phyloP scores from a whole-genome alignment of 1,140 invertebrate species.

The Eueides isabella region DNA sequence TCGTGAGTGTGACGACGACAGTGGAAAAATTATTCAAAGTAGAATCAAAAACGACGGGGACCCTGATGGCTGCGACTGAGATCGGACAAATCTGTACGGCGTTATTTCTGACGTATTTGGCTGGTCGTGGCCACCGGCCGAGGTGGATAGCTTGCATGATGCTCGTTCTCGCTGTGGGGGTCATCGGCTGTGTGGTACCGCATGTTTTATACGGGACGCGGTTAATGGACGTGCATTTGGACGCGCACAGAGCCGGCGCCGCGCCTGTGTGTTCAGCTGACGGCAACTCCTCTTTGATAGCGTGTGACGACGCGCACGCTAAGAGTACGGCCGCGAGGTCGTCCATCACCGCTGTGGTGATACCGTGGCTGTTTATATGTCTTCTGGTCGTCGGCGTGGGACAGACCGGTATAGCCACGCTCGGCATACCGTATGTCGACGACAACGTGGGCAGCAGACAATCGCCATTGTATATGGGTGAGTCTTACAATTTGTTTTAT shows the following conservation, averaged over 20 bases:
- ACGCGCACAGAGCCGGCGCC: conserved; percentile 80
- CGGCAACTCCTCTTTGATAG: conserved; percentile 50
- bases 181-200: conserved; percentile 93
- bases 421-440: conserved; percentile 97
- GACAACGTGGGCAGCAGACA: conserved; percentile 96
- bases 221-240: conserved; percentile 86
- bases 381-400: conserved; percentile 95
- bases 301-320: conserved; percentile 65
- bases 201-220: conserved; percentile 91
- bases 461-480: conserved; percentile 96
- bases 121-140: conserved; percentile 96
- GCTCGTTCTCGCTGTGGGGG: conserved; percentile 93
- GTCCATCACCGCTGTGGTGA: conserved; percentile 89
- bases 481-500: conserved; percentile 62
- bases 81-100: conserved; percentile 96
- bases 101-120: conserved; percentile 95
- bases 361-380: conserved; percentile 93
- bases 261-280: conserved; percentile 57
- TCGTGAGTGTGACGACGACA: conserved; percentile 97
- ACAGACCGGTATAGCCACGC: conserved; percentile 94
- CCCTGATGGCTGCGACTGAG: conserved; percentile 96
- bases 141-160: conserved; percentile 97
- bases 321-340: conserved; percentile 83
- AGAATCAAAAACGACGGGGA: conserved; percentile 96
- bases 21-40: conserved; percentile 98